A percentile compares a stretch with the other conserved stretches of the same genome.
Conservation (phyloP, 2,888 invertebrate genomes). For the Priocnemis perturbator region DNA sequence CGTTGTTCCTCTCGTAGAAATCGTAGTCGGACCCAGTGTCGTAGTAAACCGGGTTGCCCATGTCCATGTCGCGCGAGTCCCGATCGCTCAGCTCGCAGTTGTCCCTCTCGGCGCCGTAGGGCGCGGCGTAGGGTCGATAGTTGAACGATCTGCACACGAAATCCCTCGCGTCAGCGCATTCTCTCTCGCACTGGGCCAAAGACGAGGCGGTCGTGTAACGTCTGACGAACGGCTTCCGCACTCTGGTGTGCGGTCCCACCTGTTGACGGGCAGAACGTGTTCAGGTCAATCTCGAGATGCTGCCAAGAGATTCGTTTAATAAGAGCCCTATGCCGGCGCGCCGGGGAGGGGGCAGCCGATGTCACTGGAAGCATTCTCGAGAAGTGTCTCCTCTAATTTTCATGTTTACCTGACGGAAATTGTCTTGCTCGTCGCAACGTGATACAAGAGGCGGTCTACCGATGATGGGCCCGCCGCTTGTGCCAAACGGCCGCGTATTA, state of each 20-base stretch:
- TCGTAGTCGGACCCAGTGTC: constrained; percentile 90
- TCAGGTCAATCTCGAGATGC: too few relatives aligned
- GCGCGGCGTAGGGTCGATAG: constrained; percentile 82
- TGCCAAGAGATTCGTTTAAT: too few relatives aligned
- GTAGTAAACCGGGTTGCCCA: constrained; percentile 90
- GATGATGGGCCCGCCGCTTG: constrained; percentile 72
- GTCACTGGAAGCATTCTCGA: too few relatives aligned
- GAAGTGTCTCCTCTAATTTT: too few relatives aligned
- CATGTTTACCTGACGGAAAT: constrained; percentile 78
- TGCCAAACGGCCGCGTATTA: constrained; percentile 67
- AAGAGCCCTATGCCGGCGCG: too few relatives aligned
- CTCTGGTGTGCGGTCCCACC: constrained; percentile 86
- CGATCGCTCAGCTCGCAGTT: constrained; percentile 94
- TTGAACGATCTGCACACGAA: constrained; percentile 93
- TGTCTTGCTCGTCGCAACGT: constrained; percentile 88
- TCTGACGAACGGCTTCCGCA: constrained; percentile 86
- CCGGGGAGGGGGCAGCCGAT: too few relatives aligned
- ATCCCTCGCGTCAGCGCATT: constrained; percentile 88
- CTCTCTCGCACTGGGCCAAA: constrained; percentile 88
- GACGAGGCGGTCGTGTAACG: constrained; percentile 85
- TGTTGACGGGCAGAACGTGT: constrained; percentile 73
- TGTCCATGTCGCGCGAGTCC: constrained; percentile 88
- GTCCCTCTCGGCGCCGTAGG: constrained; percentile 82
- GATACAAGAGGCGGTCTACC: constrained; percentile 76
- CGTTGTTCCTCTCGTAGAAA: constrained; percentile 88